A percentile compares a stretch with the other conserved stretches of the same genome.
Conservation (phyloP, 2,888 invertebrate species). For the Eupelmus urozonus region DNA sequence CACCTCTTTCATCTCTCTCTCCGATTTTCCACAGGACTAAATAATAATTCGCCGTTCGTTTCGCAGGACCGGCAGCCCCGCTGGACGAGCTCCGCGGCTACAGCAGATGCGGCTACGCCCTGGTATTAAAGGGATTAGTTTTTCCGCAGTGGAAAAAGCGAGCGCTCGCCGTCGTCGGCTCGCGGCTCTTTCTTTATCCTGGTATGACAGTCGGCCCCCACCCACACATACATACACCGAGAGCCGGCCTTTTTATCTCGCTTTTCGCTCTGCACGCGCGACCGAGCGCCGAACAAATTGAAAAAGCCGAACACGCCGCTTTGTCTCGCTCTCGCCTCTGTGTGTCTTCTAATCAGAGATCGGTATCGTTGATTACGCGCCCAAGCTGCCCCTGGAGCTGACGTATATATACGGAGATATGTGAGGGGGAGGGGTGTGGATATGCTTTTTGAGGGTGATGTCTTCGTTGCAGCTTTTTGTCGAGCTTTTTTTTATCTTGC, state of each 20-base stretch:
- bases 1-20: no score
- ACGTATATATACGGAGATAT: not conserved
- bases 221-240: not conserved
- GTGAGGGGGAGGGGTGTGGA: no score
- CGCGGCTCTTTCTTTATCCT: conserved; percentile 81
- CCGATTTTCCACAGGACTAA: no score
- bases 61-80: conserved; percentile 79
- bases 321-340: not conserved
- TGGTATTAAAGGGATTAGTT: conserved; percentile 83
- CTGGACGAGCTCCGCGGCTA: conserved; percentile 79
- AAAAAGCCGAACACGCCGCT: conserved; percentile 18
- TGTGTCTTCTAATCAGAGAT: conserved; percentile 40
- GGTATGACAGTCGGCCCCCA: conserved; percentile 69
- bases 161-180: conserved; percentile 81
- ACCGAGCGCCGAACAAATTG: conserved; percentile 26
- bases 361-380: conserved; percentile 27
- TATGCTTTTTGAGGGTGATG: no score
- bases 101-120: conserved; percentile 77
- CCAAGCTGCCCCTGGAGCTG: not conserved
- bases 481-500: not conserved
- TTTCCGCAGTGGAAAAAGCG: conserved; percentile 85
- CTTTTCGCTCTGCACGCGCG: not conserved
- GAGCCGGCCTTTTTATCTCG: not conserved
- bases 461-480: not conserved
- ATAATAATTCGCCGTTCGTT: no score